Evolutionary conservation across 2,888 invertebrate species (phyloP).

Genomic region (Camponotus fellah): DNA sequence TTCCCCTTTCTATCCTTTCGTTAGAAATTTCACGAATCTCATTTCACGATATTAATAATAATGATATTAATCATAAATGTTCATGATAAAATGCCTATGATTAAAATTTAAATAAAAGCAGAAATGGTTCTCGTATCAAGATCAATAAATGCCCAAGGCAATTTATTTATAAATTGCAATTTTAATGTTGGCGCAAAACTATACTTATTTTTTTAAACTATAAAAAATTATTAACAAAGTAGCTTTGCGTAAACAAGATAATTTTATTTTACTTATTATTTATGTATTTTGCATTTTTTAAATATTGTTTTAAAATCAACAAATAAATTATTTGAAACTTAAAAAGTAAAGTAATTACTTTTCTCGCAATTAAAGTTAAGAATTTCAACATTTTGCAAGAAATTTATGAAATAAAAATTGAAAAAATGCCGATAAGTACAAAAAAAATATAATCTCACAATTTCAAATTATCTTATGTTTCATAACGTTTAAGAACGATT

Average conservation of each 20-base stretch:
- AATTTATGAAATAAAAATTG: background rate
- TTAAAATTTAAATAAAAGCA: background rate
- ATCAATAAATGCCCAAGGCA: background rate
- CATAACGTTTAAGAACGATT: background rate
- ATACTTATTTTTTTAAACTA: background rate
- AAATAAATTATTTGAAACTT: background rate
- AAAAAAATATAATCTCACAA: background rate
- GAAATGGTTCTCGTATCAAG: background rate
- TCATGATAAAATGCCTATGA: background rate
- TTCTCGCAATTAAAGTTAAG: background rate
- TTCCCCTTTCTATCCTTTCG: background rate
- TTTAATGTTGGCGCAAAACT: background rate
- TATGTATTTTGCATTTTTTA: background rate
- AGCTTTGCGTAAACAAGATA: background rate
- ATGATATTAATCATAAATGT: background rate
- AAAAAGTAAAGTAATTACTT: background rate
- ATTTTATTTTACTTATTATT: background rate
- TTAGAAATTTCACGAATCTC: background rate
- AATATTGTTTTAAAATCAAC: background rate
- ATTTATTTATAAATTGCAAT: slow-evolving; percentile 11
- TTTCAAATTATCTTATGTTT: background rate
- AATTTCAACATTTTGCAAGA: background rate
- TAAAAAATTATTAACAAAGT: slow-evolving; percentile 2
- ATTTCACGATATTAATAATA: background rate
- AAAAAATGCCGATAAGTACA: background rate